Evolutionary conservation across 2,888 invertebrate genomes (phyloP).

Genomic region (Mimas tiliae): DNA sequence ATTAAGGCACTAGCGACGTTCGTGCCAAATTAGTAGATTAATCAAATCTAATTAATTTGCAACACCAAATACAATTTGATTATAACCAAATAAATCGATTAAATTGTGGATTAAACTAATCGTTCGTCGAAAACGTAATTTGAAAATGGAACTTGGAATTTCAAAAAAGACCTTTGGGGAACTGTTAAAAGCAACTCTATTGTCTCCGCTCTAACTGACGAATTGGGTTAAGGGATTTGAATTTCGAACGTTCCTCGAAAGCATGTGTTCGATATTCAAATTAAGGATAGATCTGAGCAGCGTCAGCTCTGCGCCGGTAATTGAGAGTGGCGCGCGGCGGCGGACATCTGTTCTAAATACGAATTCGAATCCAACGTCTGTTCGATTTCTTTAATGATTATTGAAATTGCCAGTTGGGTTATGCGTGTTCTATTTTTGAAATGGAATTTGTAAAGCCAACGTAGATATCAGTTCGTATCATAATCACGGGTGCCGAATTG

Average conservation of each 20-base stretch:
- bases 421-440: conserved; percentile 69
- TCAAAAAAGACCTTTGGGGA: conserved; percentile 21
- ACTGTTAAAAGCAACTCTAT: conserved; percentile 16
- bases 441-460: conserved; percentile 53
- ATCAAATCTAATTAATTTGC: conserved; percentile 21
- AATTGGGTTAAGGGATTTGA: conserved; percentile 34
- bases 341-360: conserved; percentile 67
- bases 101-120: conserved; percentile 31
- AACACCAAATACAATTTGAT: conserved; percentile 32
- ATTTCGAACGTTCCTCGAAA: conserved; percentile 48
- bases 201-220: conserved; percentile 21
- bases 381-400: conserved; percentile 72
- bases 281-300: conserved; percentile 53
- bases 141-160: conserved; percentile 53
- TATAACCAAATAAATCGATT: conserved; percentile 36
- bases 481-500: conserved; percentile 19
- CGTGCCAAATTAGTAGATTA: conserved; percentile 21
- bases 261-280: conserved; percentile 43
- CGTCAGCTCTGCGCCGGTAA: conserved; percentile 60
- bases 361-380: conserved; percentile 63
- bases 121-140: conserved; percentile 51
- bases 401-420: conserved; percentile 71
- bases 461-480: conserved; percentile 18
- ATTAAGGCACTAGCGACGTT: background rate
- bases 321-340: conserved; percentile 56